Evolutionary conservation across 2,113 vertebrate genomes (phyloP).

Genomic region (Sphaerodactylus townsendi): DNA sequence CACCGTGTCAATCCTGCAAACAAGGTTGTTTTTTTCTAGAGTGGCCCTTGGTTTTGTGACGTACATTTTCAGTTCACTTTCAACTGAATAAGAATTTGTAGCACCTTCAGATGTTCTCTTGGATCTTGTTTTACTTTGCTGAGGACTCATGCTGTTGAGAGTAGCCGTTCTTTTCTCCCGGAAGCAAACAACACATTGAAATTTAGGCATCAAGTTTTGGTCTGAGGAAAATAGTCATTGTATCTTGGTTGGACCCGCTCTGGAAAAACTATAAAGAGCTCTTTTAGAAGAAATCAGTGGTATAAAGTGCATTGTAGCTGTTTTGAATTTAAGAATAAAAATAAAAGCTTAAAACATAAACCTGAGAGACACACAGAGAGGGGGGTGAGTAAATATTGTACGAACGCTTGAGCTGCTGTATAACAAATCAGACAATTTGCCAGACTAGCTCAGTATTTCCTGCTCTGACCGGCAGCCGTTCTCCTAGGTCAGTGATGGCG

Average conservation of each 20-base stretch:
- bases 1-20: no score
- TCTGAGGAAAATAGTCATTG: slow-evolving; percentile 30
- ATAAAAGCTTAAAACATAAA: not conserved
- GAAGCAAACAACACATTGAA: slow-evolving; percentile 23
- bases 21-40: no score
- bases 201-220: slow-evolving; percentile 1
- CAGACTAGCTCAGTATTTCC: no score
- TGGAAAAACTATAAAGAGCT: not conserved
- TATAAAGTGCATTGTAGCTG: no score
- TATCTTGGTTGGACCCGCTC: not conserved
- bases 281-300: not conserved
- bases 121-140: not conserved
- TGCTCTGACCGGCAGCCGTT: no score
- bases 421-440: no score
- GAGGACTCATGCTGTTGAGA: slow-evolving; percentile 13
- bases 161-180: not conserved
- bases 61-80: not conserved
- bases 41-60: not conserved
- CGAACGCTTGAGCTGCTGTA: no score
- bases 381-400: not conserved
- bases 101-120: not conserved
- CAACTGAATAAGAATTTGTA: not conserved
- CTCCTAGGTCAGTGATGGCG: no score
- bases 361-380: not conserved
- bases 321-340: not conserved